phyloP scores from a whole-genome alignment of 2,113 vertebrate genomes.

The Malurus alboscapulatus region DNA sequence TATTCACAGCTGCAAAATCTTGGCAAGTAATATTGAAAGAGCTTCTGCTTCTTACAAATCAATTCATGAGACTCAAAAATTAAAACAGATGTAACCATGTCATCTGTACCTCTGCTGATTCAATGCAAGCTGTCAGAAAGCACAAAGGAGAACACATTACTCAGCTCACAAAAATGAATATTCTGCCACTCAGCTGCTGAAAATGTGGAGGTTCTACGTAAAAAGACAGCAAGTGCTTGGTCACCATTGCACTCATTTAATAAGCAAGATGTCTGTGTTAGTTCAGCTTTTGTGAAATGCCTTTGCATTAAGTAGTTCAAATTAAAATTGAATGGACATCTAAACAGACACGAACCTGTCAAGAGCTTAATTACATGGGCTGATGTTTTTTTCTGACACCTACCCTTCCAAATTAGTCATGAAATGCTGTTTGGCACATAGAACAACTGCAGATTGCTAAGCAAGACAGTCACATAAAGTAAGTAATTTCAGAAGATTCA shows the following conservation, averaged over 20 bases:
- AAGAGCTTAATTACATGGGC: not conserved
- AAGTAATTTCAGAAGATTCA: conserved; percentile 12
- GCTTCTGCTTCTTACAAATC: conserved; percentile 33
- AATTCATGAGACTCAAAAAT: not conserved
- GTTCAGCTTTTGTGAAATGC: not conserved
- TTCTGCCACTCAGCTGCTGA: not conserved
- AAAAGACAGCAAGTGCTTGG: not conserved
- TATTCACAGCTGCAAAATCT: conserved; percentile 39
- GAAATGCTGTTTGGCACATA: conserved; percentile 27
- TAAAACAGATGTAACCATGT: not conserved
- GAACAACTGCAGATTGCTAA: not conserved
- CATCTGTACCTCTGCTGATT: conserved; percentile 47
- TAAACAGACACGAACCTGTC: not conserved
- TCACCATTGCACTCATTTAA: not conserved
- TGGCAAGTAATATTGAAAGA: not conserved
- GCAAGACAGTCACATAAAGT: not conserved
- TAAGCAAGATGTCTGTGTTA: not conserved
- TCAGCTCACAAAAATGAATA: conserved; percentile 21
- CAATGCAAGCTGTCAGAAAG: not conserved
- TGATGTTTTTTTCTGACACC: not conserved
- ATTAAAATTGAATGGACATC: not conserved
- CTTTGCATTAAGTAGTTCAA: not conserved
- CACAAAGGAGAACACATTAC: conserved; percentile 19
- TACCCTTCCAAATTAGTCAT: conserved; percentile 22
- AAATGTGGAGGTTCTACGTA: not conserved